These are phyloP conservation scores for Vireo griseus DNA, from an alignment of 2,797 vertebrate genomes.

Conservation along the genomic window DNA sequence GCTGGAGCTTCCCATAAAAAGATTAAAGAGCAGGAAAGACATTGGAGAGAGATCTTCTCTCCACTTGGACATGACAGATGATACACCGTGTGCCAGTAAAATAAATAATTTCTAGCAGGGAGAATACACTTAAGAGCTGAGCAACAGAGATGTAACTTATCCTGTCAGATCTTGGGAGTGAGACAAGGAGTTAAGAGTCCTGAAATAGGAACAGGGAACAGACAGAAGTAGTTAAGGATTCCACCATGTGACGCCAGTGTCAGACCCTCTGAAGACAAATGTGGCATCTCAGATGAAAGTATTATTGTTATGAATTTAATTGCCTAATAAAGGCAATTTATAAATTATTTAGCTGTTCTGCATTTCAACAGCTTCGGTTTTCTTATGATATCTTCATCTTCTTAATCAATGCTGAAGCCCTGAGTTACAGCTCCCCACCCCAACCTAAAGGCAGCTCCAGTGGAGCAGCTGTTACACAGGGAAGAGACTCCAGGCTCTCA, in stretches of 20 bases:
- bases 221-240: neutral
- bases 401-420: neutral
- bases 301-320: neutral
- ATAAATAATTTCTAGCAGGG: slow-evolving; percentile 48
- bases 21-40: slow-evolving; percentile 24
- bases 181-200: neutral
- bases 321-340: neutral
- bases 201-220: neutral
- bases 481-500: neutral
- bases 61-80: slow-evolving; percentile 9
- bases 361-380: neutral
- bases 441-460: rapidly evolving
- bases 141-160: slow-evolving; percentile 20
- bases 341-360: neutral
- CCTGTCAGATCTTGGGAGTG: neutral
- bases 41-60: neutral
- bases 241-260: neutral
- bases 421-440: neutral
- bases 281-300: neutral
- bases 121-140: slow-evolving; percentile 16
- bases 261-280: neutral
- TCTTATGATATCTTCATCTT: neutral
- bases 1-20: neutral
- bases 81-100: neutral
- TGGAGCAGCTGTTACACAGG: neutral